phyloP scores from a whole-genome alignment of 2,113 vertebrate genomes.

The Pseudonaja textilis region DNA sequence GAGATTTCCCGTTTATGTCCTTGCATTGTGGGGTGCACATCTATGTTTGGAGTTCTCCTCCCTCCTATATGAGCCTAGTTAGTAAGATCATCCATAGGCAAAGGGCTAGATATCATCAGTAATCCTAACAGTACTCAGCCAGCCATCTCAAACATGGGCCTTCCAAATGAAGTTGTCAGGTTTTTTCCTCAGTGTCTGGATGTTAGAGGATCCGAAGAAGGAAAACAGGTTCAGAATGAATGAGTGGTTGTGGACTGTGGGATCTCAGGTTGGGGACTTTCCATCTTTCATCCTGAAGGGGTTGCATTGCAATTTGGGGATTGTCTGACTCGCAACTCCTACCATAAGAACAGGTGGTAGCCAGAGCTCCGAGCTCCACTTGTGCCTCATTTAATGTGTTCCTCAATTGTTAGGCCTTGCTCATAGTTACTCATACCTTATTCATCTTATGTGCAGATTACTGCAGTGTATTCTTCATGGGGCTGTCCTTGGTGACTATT shows the following conservation, averaged over 20 bases:
- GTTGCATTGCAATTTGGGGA: background rate
- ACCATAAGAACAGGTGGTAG: background rate
- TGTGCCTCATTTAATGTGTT: background rate
- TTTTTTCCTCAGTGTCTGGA: background rate
- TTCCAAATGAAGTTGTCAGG: background rate
- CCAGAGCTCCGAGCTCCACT: background rate
- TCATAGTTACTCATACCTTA: background rate
- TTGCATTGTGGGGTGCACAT: background rate
- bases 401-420: background rate
- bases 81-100: background rate
- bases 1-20: background rate
- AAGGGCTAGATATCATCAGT: background rate
- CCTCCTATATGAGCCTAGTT: background rate
- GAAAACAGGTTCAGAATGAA: background rate
- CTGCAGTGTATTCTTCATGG: background rate
- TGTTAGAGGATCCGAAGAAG: background rate
- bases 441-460: background rate
- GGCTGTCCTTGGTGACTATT: background rate
- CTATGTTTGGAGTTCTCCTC: background rate
- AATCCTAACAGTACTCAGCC: background rate
- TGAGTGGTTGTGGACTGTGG: background rate
- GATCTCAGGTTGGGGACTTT: background rate
- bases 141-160: background rate
- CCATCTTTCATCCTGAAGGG: background rate
- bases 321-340: background rate